A percentile compares a stretch with the other conserved stretches of the same genome.
Conservation (phyloP, 2,797 vertebrate species). For the Chrosomus eos region DNA sequence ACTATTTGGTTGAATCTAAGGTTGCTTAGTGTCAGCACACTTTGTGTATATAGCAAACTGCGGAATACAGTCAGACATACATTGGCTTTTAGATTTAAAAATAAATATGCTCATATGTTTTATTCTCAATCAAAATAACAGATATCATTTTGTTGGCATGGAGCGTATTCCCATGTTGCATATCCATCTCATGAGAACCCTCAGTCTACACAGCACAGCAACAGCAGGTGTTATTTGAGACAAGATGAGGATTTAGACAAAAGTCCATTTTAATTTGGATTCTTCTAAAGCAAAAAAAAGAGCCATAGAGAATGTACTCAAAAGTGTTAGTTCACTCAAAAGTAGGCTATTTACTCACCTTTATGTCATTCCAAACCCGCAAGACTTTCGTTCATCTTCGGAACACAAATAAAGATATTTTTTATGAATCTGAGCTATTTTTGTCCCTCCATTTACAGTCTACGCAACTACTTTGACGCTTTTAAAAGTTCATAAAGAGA, state of each 20-base stretch:
- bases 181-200: slow-evolving; percentile 28
- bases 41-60: neutral
- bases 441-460: neutral
- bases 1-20: neutral
- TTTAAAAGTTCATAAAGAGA: neutral
- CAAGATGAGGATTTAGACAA: slow-evolving; percentile 11
- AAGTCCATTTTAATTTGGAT: slow-evolving; percentile 17
- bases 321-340: neutral
- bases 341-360: neutral
- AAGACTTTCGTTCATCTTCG: neutral
- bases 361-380: neutral
- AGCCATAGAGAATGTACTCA: neutral
- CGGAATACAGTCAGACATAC: neutral
- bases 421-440: neutral
- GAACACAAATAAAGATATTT: neutral
- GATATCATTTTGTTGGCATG: slow-evolving; percentile 22
- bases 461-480: neutral
- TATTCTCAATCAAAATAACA: slow-evolving; percentile 34
- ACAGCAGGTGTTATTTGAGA: slow-evolving; percentile 12
- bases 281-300: neutral
- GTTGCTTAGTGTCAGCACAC: neutral
- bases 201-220: neutral
- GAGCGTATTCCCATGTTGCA: slow-evolving; percentile 18
- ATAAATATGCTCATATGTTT: slow-evolving; percentile 22
- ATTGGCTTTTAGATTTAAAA: slow-evolving; percentile 16